These are phyloP conservation scores for Venusia cambrica DNA, from an alignment of 2,888 invertebrate species.

Conservation along the genomic window DNA sequence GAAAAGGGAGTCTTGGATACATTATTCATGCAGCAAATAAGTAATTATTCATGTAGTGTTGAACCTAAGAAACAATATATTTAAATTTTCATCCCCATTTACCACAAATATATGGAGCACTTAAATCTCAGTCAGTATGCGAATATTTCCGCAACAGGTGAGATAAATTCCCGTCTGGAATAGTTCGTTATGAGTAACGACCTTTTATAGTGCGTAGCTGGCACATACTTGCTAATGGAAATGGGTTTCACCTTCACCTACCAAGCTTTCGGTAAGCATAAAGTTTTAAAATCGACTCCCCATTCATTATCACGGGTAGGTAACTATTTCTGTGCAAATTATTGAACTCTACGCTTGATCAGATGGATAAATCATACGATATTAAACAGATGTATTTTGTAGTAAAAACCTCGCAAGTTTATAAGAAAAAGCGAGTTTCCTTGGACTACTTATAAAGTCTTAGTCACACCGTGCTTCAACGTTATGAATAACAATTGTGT, in stretches of 20 bases:
- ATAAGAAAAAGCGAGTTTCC: slow-evolving; percentile 8
- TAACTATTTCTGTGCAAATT: no score
- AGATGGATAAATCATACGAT: no score
- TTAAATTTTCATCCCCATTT: slow-evolving; percentile 16
- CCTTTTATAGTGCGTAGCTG: slow-evolving; percentile 30
- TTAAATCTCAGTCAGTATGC: slow-evolving; percentile 33
- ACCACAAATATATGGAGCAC: slow-evolving; percentile 34
- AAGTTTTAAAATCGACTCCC: no score
- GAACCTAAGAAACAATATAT: slow-evolving; percentile 12
- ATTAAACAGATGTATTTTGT: no score
- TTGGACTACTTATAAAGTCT: slow-evolving; percentile 10
- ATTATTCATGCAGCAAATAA: no score
- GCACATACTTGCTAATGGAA: slow-evolving; percentile 40
- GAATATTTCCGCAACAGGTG: slow-evolving; percentile 36
- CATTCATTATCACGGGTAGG: no score
- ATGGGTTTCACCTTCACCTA: slow-evolving; percentile 35
- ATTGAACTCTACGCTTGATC: no score
- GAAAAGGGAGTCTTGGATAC: no score
- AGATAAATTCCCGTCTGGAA: slow-evolving; percentile 37
- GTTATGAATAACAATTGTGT: slow-evolving; percentile 22
- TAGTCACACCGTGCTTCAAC: slow-evolving; percentile 7
- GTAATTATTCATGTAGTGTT: slow-evolving; percentile 8
- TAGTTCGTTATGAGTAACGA: slow-evolving; percentile 40
- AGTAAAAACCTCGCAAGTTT: no score
- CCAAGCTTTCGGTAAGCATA: no score